Base-by-base conservation (phyloP, 2,888 invertebrate genomes). In the Fragum fragum region DNA sequence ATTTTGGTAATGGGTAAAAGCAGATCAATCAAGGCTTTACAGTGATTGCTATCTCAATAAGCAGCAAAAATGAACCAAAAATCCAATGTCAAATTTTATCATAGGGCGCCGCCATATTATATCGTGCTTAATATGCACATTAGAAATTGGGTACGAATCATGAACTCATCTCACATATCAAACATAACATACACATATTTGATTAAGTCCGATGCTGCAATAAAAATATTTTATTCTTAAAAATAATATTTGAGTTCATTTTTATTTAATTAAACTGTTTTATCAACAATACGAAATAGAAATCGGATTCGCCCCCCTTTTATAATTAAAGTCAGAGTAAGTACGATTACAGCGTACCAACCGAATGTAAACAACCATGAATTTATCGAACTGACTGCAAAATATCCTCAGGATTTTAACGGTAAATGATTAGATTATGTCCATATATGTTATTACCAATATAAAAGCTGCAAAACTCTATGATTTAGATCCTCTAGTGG, bases 31-130 rank as follows among this genome's bases (percentile, higher is more conserved):
- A n/a, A 47, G 47, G 14, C 5, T n/a, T 47, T 5, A 18, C 47
- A 47, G 14, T 16, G 5, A 14, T 47, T 47, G n/a, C 3, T 2
- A 47, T n/a, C 47, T 9, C 2, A 47, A 9, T 9, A 47, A 47
- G n/a, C n/a, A 14, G 14, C 14, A 5, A 18, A 47, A 47, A 47
- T 18, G 5, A 3, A 2, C 26, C 23, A 42, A 16, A 7, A 53
- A 29, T 3, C 28, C 32, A 36, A 59, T 42, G 28, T 73, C 23
- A 72, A 69, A 39, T 23, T 57, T 16, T 39, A 6, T 3, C 6
- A 57, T 23, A 77, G 86, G 83, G 77, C 74, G 86, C 86, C 21
- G 86, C 83, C 86, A 86, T 86, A 47, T 83, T 83, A 77, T 63
- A 86, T 86, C 73, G 83, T 79, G 69, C 81, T 79, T 76, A 85